Conservation (phyloP, 2,113 vertebrate species). For the Aspidoscelis tigris region DNA sequence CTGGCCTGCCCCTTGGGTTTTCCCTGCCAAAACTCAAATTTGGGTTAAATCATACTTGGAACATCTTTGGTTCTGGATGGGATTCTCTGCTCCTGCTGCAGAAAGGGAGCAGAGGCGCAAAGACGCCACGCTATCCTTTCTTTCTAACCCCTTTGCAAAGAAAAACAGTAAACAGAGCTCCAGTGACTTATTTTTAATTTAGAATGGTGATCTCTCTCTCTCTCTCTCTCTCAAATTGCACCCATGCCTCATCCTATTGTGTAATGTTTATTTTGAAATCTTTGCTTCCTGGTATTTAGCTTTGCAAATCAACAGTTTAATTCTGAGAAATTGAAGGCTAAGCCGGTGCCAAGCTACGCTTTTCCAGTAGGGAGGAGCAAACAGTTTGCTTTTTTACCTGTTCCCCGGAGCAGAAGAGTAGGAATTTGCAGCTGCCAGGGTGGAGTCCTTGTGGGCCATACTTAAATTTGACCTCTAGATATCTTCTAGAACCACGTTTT, state of each 20-base stretch:
- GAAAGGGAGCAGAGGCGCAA: neutral
- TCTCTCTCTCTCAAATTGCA: neutral
- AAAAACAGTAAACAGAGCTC: neutral
- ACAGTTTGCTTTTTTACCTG: neutral
- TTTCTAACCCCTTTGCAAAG: neutral
- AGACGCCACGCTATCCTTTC: rapidly evolving
- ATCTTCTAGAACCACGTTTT: neutral
- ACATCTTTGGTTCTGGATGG: neutral
- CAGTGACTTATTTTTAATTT: neutral
- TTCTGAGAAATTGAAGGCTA: neutral
- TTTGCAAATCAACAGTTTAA: neutral
- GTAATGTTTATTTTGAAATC: conserved; percentile 27
- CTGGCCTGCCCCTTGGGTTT: neutral
- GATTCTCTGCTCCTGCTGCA: neutral
- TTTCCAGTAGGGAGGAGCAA: no score
- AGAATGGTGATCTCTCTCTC: neutral
- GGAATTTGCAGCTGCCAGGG: neutral
- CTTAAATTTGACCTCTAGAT: neutral
- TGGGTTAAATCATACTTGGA: neutral
- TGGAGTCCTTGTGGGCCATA: neutral
- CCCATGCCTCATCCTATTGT: neutral
- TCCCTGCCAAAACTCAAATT: neutral
- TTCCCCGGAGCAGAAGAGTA: neutral
- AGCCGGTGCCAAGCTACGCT: neutral
- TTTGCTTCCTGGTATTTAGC: conserved; percentile 15